These are phyloP conservation scores for Listronotus oregonensis DNA, from an alignment of 1,140 invertebrate genomes.

Conservation along the genomic window DNA sequence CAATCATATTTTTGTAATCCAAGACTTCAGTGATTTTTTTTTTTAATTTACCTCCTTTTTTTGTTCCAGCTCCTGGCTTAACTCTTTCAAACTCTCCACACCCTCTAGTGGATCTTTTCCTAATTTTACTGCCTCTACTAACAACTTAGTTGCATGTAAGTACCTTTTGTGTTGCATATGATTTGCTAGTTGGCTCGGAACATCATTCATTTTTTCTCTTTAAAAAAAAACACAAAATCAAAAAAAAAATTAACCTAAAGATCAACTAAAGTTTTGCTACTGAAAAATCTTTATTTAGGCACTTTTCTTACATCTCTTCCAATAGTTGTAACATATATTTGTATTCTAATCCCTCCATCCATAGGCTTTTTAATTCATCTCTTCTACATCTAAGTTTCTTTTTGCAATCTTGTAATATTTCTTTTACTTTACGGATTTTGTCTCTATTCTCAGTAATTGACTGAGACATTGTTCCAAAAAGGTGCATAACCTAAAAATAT, in stretches of 20 bases:
- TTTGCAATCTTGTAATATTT: constrained; percentile 89
- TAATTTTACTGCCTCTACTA: constrained; percentile 71
- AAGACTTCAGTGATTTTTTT: no score
- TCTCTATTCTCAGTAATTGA: constrained; percentile 79
- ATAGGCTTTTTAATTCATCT: constrained; percentile 91
- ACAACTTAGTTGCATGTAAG: constrained; percentile 81
- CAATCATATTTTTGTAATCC: no score
- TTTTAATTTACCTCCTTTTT: constrained; percentile 66
- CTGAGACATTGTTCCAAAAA: constrained; percentile 78
- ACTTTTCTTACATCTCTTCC: constrained; percentile 77
- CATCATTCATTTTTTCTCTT: constrained; percentile 79
- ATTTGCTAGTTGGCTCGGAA: constrained; percentile 75
- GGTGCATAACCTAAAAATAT: constrained; percentile 61
- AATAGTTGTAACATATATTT: constrained; percentile 86
- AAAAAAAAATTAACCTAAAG: no score
- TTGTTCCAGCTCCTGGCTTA: constrained; percentile 71
- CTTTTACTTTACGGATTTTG: constrained; percentile 83
- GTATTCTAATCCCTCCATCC: constrained; percentile 91
- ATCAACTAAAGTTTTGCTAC: no score
- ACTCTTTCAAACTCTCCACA: constrained; percentile 81
- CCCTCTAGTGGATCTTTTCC: constrained; percentile 74
- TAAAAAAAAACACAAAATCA: constrained; percentile 41
- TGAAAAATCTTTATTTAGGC: constrained; percentile 2
- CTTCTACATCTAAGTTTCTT: constrained; percentile 86
- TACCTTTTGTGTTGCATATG: constrained; percentile 79